phyloP scores from a whole-genome alignment of 2,888 invertebrate genomes.

The Sinodicranocentrus sp. region DNA sequence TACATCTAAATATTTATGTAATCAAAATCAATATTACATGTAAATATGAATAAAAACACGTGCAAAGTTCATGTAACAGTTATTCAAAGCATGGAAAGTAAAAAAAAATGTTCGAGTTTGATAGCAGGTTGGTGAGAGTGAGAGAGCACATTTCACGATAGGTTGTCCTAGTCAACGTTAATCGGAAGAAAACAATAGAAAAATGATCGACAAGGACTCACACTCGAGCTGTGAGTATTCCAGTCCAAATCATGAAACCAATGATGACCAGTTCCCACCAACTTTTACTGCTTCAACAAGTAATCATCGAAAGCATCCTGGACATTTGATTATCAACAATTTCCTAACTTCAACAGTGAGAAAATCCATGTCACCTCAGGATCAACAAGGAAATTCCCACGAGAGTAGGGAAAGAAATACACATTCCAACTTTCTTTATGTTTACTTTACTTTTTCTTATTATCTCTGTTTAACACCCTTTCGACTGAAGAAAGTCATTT shows the following conservation, averaged over 20 bases:
- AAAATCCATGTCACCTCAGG: constrained; percentile 1
- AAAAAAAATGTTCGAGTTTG: no score
- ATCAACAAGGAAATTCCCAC: not conserved
- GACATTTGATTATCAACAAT: constrained; percentile 39
- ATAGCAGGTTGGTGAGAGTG: no score
- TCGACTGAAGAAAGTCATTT: constrained; percentile 37
- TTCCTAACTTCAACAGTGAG: constrained; percentile 27
- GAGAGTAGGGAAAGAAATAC: not conserved
- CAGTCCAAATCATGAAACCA: not conserved
- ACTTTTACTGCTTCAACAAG: constrained; percentile 27
- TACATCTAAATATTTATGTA: no score
- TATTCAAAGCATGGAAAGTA: no score
- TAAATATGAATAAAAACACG: no score
- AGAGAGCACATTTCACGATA: no score
- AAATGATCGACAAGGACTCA: not conserved
- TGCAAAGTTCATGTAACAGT: no score
- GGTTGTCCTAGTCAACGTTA: no score
- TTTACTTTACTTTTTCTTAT: constrained; percentile 53
- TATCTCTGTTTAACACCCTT: constrained; percentile 53
- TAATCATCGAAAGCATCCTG: constrained; percentile 18
- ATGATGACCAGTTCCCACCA: constrained; percentile 32
- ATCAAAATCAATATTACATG: no score
- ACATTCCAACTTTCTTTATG: constrained; percentile 53
- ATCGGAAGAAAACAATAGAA: not conserved
- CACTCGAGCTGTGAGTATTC: not conserved